A percentile compares a stretch with the other conserved stretches of the same genome.
These are phyloP conservation scores for Lasiommata megera DNA, from an alignment of 2,888 invertebrate species.

Conservation along the genomic window DNA sequence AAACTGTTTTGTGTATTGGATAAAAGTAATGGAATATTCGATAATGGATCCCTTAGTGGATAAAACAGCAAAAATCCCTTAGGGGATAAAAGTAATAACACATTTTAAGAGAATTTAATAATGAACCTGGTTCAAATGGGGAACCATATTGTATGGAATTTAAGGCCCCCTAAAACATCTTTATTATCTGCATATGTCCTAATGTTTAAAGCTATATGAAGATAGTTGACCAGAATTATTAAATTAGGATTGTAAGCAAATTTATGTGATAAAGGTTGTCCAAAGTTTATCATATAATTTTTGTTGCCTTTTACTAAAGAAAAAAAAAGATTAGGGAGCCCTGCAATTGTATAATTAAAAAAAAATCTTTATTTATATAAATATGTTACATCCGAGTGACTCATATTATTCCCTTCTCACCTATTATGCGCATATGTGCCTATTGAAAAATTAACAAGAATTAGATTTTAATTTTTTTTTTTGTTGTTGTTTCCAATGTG, in stretches of 20 bases:
- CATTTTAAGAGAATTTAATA: too few species aligned
- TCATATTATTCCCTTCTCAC: slow-evolving; percentile 68
- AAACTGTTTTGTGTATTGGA: too few species aligned
- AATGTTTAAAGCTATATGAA: neutral
- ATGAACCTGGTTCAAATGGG: too few species aligned
- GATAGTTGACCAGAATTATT: neutral
- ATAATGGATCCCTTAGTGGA: too few species aligned
- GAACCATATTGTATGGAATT: too few species aligned
- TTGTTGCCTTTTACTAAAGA: slow-evolving; percentile 22
- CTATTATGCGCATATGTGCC: slow-evolving; percentile 65
- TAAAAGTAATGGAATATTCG: too few species aligned
- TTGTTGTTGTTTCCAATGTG: slow-evolving; percentile 49
- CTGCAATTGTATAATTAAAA: slow-evolving; percentile 59
- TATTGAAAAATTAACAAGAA: slow-evolving; percentile 58
- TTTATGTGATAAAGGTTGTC: slow-evolving; percentile 45
- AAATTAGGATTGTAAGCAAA: slow-evolving; percentile 52
- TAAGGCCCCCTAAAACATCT: too few species aligned
- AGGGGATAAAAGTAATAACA: too few species aligned
- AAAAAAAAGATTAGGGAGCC: slow-evolving; percentile 45
- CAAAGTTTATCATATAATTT: slow-evolving; percentile 22
- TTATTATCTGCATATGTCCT: too few species aligned
- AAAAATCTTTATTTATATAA: slow-evolving; percentile 52
- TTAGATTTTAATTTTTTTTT: slow-evolving; percentile 51
- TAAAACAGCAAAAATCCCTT: too few species aligned
- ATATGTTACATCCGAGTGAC: slow-evolving; percentile 50